A percentile compares a stretch with the other conserved stretches of the same genome.
Evolutionary conservation across 2,113 vertebrate species (phyloP).

Genomic region (Pollachius pollachius): DNA sequence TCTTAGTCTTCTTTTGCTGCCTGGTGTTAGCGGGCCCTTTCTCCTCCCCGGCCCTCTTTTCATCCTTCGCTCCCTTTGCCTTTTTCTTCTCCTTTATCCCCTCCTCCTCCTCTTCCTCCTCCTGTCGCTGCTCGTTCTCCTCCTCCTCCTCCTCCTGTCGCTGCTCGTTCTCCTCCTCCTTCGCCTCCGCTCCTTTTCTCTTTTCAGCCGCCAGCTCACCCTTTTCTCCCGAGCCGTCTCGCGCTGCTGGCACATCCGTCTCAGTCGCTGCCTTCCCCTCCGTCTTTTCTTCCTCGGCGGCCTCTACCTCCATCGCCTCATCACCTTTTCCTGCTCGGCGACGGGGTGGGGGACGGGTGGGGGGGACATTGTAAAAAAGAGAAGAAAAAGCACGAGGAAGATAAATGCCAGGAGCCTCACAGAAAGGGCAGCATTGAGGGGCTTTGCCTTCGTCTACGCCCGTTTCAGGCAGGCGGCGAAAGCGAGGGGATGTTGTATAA

Average conservation of each 20-base stretch:
- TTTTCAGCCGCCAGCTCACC: background rate
- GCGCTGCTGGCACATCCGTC: background rate
- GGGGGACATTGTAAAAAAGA: constrained; percentile 28
- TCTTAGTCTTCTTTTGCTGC: no score
- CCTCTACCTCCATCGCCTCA: constrained; percentile 41
- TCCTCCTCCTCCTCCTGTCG: constrained; percentile 16
- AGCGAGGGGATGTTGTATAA: no score
- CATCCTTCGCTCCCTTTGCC: constrained; percentile 24
- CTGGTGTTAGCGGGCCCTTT: no score
- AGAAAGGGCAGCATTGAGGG: no score
- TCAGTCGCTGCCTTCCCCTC: background rate
- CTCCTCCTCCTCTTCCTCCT: constrained; percentile 22
- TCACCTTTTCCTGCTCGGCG: background rate
- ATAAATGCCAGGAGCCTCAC: constrained; percentile 24
- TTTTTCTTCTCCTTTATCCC: constrained; percentile 2
- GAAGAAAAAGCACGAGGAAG: background rate
- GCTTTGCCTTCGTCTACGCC: no score
- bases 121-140: constrained; percentile 25
- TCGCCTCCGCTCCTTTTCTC: constrained; percentile 9
- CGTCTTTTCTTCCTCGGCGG: constrained; percentile 1
- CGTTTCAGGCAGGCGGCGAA: no score
- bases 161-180: constrained; percentile 23
- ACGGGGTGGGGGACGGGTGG: background rate
- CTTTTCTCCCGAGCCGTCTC: background rate
- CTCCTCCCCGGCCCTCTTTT: constrained; percentile 3